Evolutionary conservation across 2,797 vertebrate genomes (phyloP).

Genomic region (Mus spretus): DNA sequence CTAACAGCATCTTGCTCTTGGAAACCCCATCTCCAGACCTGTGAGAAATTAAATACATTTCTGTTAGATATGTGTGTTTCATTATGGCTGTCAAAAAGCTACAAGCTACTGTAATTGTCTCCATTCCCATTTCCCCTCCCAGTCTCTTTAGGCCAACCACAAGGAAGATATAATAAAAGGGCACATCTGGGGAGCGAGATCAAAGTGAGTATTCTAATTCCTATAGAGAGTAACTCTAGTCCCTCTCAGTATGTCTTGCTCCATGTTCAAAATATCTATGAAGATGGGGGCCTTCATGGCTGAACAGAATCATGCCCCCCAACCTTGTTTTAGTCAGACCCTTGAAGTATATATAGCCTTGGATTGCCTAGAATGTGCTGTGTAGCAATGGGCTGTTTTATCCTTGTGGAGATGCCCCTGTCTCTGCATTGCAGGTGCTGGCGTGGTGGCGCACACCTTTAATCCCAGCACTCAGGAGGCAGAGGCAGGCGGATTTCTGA

Average conservation of each 20-base stretch:
- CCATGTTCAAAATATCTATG: neutral
- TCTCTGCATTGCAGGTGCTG: neutral
- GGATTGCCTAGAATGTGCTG: neutral
- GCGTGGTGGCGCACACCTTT: no score
- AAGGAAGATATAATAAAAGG: neutral
- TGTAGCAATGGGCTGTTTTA: neutral
- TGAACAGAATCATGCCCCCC: neutral
- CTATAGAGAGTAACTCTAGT: neutral
- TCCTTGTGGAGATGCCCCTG: neutral
- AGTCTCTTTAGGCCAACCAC: neutral
- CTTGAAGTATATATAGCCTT: neutral
- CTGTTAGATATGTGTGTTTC: neutral
- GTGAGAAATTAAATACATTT: neutral
- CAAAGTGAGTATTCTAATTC: neutral
- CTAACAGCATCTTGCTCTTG: neutral
- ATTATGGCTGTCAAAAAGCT: neutral
- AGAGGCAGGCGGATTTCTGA: no score
- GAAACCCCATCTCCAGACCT: neutral
- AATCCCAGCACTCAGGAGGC: no score
- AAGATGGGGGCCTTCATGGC: neutral
- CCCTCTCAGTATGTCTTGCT: neutral
- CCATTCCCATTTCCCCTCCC: no score
- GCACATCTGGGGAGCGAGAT: neutral
- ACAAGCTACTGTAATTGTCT: neutral
- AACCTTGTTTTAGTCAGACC: neutral